Evolutionary conservation across 2,797 vertebrate genomes (phyloP).

Genomic region (Danio albolineatus): DNA sequence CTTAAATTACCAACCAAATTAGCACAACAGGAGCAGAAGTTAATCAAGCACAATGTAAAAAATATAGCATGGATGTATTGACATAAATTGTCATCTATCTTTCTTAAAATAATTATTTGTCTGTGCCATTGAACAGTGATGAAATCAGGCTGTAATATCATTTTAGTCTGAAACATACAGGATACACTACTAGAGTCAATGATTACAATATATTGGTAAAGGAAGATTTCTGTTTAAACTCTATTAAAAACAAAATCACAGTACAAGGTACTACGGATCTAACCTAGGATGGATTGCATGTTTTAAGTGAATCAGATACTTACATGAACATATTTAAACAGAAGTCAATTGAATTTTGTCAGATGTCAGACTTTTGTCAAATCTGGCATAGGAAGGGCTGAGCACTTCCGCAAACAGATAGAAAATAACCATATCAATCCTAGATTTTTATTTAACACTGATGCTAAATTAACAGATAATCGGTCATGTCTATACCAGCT

Average conservation of each 20-base stretch:
- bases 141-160: neutral
- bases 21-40: neutral
- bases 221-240: neutral
- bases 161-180: neutral
- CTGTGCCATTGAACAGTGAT: neutral
- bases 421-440: too few species aligned
- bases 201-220: neutral
- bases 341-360: too few species aligned
- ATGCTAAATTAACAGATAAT: too few species aligned
- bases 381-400: too few species aligned
- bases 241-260: neutral
- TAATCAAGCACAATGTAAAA: neutral
- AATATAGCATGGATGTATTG: neutral
- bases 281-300: neutral
- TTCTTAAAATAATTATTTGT: neutral
- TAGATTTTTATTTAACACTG: too few species aligned
- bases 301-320: neutral
- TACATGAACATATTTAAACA: neutral
- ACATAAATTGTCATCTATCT: neutral
- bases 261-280: too few species aligned
- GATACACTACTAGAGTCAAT: neutral
- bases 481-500: too few species aligned
- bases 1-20: constrained; percentile 2
- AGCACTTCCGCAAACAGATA: too few species aligned
- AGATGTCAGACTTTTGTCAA: too few species aligned